Conservation (phyloP, 2,113 vertebrate genomes). For the Dipodomys spectabilis region DNA sequence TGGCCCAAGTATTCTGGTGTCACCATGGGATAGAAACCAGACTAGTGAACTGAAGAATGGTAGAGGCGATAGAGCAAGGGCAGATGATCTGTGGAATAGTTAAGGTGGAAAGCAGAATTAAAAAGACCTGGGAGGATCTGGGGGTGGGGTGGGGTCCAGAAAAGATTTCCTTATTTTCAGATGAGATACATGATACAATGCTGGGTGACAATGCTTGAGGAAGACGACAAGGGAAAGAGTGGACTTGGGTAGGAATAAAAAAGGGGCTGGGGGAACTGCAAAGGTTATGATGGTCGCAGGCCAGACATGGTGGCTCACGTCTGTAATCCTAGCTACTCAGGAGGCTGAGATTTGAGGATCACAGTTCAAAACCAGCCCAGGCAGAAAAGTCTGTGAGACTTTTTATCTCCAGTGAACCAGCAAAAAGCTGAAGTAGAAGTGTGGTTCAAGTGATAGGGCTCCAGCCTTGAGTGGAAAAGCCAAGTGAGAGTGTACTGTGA, state of each 20-base stretch:
- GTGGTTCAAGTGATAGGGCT: too few species aligned
- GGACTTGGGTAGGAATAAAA: not conserved
- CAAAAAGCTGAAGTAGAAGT: too few species aligned
- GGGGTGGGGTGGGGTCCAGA: not conserved
- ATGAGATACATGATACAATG: not conserved
- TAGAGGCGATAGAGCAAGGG: not conserved
- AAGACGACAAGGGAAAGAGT: not conserved
- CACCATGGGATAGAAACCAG: not conserved
- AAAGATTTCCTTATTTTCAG: slow-evolving; percentile 56
- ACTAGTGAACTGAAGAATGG: not conserved
- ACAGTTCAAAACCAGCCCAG: too few species aligned
- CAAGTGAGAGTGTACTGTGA: too few species aligned
- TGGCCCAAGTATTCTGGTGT: not conserved
- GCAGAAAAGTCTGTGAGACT: too few species aligned
- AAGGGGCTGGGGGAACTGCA: not conserved
- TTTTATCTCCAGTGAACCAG: too few species aligned
- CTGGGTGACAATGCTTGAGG: not conserved
- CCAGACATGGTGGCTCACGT: too few species aligned
- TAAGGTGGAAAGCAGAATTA: not conserved
- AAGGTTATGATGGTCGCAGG: not conserved
- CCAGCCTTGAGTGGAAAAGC: too few species aligned
- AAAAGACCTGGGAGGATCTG: not conserved
- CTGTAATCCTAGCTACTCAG: too few species aligned
- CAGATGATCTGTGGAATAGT: not conserved
- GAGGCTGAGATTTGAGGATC: too few species aligned